Base-by-base conservation (phyloP, 2,888 invertebrate genomes). In the Plagodis dolabraria region DNA sequence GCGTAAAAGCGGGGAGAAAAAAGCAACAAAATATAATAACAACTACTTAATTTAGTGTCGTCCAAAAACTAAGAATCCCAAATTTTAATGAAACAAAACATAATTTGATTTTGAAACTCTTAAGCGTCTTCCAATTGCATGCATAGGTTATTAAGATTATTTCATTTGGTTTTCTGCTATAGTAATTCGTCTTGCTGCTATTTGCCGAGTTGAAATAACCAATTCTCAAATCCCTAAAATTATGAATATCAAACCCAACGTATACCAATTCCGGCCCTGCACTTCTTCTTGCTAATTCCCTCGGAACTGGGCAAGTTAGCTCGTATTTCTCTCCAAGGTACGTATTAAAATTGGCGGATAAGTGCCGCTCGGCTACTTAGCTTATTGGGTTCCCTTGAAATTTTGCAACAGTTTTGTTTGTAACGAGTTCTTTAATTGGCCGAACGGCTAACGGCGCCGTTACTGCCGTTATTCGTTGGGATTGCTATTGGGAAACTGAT, bases 261-360 rank as follows among this genome's bases (percentile, higher is more conserved):
- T 5, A 38, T 38, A 8, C 63, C 47, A 42, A 65, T 40, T 58
- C 57, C 65, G 47, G 33, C 59, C 48, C 66, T 57, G 65, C 22
- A 42, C 42, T 53, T 47, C 60, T 47, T 34, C 49, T 43, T 44
- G 55, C 60, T 69, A 68, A 70, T 69, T 68, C 68, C 65, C 53
- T 56, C 53, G 54, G 52, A 71, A 70, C 68, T 65, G 65, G 47
- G 49, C 63, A 71, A 72, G 71, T 72, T 72, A 46, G 54, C 62
- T 66, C 72, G 71, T 71, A 72, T 69, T 70, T 72, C 72, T 69
- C 68, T 56, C 63, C 38, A 46, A 65, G 67, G 67, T 65, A 68
- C 62, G 69, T 69, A 71, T 72, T 70, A 70, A 69, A 70, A 70
- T 66, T 57, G 60, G 49, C 60, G 60, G 53, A 61, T 61, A 61